phyloP scores from a whole-genome alignment of 2,888 invertebrate genomes.

The Caenorhabditis sp. region DNA sequence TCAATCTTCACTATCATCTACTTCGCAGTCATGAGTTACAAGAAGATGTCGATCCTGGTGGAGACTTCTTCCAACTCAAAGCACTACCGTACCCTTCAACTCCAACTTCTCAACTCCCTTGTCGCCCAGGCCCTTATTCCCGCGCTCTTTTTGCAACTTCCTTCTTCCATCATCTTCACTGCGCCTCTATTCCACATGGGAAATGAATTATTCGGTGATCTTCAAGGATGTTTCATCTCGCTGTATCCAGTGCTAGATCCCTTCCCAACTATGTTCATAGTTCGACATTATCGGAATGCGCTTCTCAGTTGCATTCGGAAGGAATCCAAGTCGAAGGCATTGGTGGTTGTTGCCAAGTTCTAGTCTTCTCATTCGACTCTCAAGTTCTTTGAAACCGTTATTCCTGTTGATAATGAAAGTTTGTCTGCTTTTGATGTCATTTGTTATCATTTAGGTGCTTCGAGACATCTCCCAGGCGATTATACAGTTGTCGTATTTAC shows the following conservation, averaged over 20 bases:
- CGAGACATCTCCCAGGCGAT: too few species aligned
- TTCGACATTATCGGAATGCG: constrained; percentile 23
- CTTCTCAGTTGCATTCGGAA: not conserved
- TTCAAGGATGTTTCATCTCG: constrained; percentile 2
- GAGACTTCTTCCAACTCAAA: constrained; percentile 10
- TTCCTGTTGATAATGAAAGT: too few species aligned
- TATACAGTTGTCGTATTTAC: too few species aligned
- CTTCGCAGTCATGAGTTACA: constrained; percentile 21
- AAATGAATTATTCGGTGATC: not conserved
- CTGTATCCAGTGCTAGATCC: constrained; percentile 32
- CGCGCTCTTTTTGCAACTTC: constrained; percentile 5
- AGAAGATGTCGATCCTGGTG: not conserved
- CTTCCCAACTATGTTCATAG: constrained; percentile 22
- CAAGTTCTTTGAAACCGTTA: too few species aligned
- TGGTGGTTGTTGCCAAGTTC: too few species aligned
- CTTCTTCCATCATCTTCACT: constrained; percentile 15
- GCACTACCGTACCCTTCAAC: constrained; percentile 21
- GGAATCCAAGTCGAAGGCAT: too few species aligned
- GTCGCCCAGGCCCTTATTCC: constrained; percentile 19
- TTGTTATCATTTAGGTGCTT: too few species aligned
- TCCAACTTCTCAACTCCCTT: too few species aligned
- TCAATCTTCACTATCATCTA: constrained; percentile 10
- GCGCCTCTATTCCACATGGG: too few species aligned
- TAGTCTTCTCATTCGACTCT: too few species aligned
- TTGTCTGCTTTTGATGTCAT: too few species aligned